phyloP scores from a whole-genome alignment of 2,113 vertebrate species.

The Muntiacus muntjak region DNA sequence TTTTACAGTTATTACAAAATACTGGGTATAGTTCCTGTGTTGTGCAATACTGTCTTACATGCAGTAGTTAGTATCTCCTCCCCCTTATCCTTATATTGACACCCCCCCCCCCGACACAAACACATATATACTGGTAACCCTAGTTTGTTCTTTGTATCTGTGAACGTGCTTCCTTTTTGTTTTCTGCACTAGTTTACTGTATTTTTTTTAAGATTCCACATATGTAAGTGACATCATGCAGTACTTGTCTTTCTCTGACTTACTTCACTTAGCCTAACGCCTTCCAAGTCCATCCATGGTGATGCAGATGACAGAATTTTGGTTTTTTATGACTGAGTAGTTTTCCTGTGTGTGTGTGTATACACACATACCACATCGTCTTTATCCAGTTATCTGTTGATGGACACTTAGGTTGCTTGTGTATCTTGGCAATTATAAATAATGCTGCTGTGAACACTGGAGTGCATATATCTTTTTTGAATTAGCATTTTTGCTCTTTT shows the following conservation, averaged over 20 bases:
- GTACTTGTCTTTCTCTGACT: background rate
- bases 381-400: background rate
- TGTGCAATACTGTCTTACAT: background rate
- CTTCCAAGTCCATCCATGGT: background rate
- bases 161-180: background rate
- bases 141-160: background rate
- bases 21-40: background rate
- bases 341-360: background rate
- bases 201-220: background rate
- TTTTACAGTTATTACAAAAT: background rate
- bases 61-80: background rate
- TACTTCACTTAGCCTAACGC: background rate
- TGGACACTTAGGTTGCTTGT: background rate
- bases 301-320: background rate
- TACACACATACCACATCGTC: background rate
- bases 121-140: background rate
- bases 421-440: background rate
- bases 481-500: background rate
- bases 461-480: background rate
- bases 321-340: background rate
- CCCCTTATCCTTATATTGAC: background rate
- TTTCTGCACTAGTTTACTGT: background rate
- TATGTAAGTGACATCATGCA: background rate
- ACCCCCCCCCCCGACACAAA: rapidly evolving
- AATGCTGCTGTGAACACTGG: background rate